A percentile compares a stretch with the other conserved stretches of the same genome.
Evolutionary conservation across 2,113 vertebrate species (phyloP).

Genomic region (Brachypodius melanocephalos): DNA sequence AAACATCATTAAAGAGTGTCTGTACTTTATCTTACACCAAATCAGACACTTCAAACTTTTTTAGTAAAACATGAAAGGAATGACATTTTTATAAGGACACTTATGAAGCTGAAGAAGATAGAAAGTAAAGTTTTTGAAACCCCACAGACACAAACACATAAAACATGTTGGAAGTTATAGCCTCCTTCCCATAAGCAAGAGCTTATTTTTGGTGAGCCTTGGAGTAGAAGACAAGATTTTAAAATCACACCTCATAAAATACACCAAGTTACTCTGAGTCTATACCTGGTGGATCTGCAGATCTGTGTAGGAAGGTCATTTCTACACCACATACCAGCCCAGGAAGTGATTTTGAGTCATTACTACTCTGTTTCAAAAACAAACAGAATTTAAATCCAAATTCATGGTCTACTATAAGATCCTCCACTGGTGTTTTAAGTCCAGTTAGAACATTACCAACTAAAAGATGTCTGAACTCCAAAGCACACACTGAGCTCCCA

Average conservation of each 20-base stretch:
- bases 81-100: neutral
- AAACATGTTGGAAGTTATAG: neutral
- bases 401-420: neutral
- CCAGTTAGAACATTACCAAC: neutral
- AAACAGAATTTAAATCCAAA: slow-evolving; percentile 8
- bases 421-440: neutral
- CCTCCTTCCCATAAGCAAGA: neutral
- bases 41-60: neutral
- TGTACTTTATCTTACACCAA: neutral
- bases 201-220: neutral
- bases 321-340: neutral
- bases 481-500: neutral
- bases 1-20: neutral
- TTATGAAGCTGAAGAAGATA: neutral
- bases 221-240: neutral
- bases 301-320: neutral
- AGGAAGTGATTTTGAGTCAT: neutral
- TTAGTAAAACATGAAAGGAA: neutral
- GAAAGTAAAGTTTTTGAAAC: neutral
- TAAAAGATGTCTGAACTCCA: neutral
- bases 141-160: neutral
- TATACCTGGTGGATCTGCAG: neutral
- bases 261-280: neutral
- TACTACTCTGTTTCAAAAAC: neutral
- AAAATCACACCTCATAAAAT: neutral